phyloP scores from a whole-genome alignment of 2,113 vertebrate genomes.

The Zapus hudsonius region DNA sequence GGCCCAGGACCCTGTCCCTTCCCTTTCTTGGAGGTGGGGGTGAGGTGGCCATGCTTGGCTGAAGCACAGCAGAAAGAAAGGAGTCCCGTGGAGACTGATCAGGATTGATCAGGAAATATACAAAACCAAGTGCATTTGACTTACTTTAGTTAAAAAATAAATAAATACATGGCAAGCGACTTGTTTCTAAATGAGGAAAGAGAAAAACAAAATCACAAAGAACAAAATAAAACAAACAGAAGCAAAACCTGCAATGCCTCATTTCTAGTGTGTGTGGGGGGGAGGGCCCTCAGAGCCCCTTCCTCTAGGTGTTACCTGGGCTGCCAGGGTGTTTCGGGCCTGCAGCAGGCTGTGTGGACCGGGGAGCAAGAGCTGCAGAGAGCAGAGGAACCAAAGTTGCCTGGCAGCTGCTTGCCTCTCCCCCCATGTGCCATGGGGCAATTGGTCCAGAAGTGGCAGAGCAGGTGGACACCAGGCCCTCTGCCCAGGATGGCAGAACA shows the following conservation, averaged over 20 bases:
- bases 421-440: neutral
- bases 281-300: neutral
- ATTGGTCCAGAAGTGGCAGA: neutral
- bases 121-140: neutral
- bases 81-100: neutral
- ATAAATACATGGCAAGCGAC: constrained; percentile 65
- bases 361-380: neutral
- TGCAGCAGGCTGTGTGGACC: neutral
- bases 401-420: neutral
- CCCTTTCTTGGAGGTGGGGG: neutral
- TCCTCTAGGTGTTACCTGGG: neutral
- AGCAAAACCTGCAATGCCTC: neutral
- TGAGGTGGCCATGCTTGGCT: neutral
- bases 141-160: constrained; percentile 75
- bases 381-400: neutral
- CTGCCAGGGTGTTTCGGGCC: neutral
- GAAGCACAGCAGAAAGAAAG: neutral
- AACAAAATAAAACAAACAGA: constrained; percentile 21
- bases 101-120: neutral
- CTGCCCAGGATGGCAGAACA: too few species aligned
- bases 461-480: neutral
- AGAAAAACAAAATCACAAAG: constrained; percentile 28
- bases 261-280: neutral
- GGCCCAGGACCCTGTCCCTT: neutral
- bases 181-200: constrained; percentile 30